Conservation (phyloP, 2,888 invertebrate genomes). For the Dioctria rufipes region DNA sequence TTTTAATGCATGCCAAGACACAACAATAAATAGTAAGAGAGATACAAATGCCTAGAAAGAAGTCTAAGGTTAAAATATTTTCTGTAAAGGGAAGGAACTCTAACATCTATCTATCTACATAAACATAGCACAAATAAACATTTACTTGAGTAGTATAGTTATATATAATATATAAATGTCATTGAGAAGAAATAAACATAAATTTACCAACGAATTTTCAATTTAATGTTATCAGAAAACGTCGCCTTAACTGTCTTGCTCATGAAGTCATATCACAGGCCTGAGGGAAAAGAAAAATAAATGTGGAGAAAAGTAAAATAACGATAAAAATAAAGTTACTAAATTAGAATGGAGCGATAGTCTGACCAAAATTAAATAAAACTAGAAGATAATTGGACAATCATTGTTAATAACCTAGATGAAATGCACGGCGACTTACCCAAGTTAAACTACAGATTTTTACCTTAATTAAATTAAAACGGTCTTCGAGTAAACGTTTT, state of each 20-base stretch:
- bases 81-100: background rate
- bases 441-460: no score
- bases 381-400: background rate
- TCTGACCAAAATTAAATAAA: background rate
- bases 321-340: constrained; percentile 23
- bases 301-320: constrained; percentile 54
- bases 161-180: background rate
- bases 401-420: background rate
- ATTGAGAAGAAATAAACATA: constrained; percentile 30
- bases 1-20: constrained; percentile 21
- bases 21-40: constrained; percentile 20
- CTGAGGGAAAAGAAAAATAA: constrained; percentile 58
- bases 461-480: no score
- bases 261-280: constrained; percentile 61
- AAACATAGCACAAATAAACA: constrained; percentile 24
- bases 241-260: constrained; percentile 59
- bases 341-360: background rate
- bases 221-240: constrained; percentile 60
- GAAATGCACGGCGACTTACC: no score
- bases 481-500: no score
- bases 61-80: background rate
- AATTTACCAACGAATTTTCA: constrained; percentile 61
- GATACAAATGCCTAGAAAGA: constrained; percentile 3
- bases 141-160: constrained; percentile 35
- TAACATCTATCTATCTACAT: constrained; percentile 6